phyloP scores from a whole-genome alignment of 30 jellyfish, hydroid and myxozoan species.

The Aurelia coerulea region DNA sequence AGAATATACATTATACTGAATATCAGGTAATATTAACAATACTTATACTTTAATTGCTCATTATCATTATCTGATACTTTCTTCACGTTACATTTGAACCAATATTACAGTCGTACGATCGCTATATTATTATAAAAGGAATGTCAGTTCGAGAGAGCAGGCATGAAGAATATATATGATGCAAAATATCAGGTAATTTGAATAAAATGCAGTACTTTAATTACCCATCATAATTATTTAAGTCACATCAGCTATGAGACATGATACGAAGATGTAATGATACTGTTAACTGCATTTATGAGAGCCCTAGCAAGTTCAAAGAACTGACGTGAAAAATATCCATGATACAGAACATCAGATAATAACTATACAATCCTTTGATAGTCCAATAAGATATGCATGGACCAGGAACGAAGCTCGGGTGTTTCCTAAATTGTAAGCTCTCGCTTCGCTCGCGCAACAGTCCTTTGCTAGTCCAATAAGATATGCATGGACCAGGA shows the following conservation, averaged over 20 bases:
- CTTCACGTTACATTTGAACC: neutral
- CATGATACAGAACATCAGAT: constrained; percentile 65
- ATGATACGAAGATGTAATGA: neutral
- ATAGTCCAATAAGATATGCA: neutral
- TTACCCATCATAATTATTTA: neutral
- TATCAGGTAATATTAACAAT: too few relatives aligned
- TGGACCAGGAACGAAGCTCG: too few relatives aligned
- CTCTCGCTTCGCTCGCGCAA: too few relatives aligned
- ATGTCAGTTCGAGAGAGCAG: constrained; percentile 56
- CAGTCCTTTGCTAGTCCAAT: too few relatives aligned
- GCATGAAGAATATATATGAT: constrained; percentile 60
- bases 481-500: too few relatives aligned
- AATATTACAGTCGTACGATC: too few relatives aligned
- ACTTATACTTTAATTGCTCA: neutral
- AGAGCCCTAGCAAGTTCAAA: constrained; percentile 47
- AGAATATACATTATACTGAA: too few relatives aligned
- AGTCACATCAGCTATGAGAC: neutral
- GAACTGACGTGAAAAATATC: constrained; percentile 1
- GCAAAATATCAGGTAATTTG: constrained; percentile 67
- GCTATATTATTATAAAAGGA: constrained; percentile 18
- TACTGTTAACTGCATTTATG: constrained; percentile 36
- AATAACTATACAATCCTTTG: too few relatives aligned
- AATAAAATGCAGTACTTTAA: constrained; percentile 41
- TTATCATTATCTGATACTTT: neutral
- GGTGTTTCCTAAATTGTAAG: too few relatives aligned